These are phyloP conservation scores for Stenopsyche tienmushanensis DNA, from an alignment of 1,140 invertebrate genomes.

Conservation along the genomic window DNA sequence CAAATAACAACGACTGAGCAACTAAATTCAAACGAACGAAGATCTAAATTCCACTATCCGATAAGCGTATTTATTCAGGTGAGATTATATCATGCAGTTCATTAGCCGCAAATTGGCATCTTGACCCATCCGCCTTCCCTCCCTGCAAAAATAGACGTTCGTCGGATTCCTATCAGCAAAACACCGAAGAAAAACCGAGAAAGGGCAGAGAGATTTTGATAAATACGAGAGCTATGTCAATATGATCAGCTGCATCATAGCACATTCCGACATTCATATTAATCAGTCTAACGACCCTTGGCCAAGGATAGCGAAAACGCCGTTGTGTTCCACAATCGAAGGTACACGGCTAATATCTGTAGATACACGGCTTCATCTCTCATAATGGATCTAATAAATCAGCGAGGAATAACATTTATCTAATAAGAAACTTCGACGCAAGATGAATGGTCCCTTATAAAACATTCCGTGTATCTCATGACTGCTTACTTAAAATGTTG, in stretches of 20 bases:
- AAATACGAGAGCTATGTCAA: no score
- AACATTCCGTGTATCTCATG: not conserved
- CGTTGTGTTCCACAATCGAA: not conserved
- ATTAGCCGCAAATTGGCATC: no score
- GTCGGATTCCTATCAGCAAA: not conserved
- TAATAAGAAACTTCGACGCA: conserved; percentile 33
- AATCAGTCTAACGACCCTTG: not conserved
- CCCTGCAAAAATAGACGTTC: no score
- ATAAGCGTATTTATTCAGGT: no score
- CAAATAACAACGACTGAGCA: no score
- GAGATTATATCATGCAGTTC: no score
- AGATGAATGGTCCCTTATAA: conserved; percentile 30
- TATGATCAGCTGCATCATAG: conserved; percentile 1
- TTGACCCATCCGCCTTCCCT: no score
- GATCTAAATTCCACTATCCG: no score
- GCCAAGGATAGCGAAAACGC: not conserved
- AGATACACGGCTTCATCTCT: conserved; percentile 16
- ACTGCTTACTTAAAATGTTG: no score
- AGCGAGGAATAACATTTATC: conserved; percentile 32
- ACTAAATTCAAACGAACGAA: no score
- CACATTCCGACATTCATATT: not conserved
- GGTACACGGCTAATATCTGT: not conserved
- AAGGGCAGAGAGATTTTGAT: no score
- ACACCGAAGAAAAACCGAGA: not conserved
- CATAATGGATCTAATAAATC: conserved; percentile 35